These are phyloP conservation scores for Lota lota DNA, from an alignment of 2,113 vertebrate genomes.

Conservation along the genomic window DNA sequence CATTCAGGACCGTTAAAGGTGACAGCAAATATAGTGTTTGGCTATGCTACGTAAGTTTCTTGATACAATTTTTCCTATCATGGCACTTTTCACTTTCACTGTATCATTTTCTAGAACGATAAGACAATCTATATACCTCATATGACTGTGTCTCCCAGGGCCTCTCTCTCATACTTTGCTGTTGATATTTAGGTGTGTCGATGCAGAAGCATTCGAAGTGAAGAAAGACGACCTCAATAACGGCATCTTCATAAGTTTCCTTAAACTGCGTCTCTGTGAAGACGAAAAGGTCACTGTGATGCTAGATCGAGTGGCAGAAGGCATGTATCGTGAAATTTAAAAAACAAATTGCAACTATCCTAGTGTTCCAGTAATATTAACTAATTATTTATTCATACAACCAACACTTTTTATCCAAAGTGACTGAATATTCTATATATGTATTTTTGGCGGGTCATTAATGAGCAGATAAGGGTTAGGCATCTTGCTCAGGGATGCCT, in stretches of 20 bases:
- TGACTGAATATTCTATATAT: no score
- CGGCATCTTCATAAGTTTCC: slow-evolving; percentile 81
- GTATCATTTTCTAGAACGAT: neutral
- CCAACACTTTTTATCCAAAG: no score
- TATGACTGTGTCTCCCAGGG: neutral
- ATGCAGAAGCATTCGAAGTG: slow-evolving; percentile 84
- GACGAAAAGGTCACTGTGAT: slow-evolving; percentile 85
- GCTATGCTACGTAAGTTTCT: slow-evolving; percentile 82
- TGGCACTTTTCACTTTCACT: neutral
- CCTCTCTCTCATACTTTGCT: neutral
- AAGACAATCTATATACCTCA: no score
- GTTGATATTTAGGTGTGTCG: slow-evolving; percentile 70
- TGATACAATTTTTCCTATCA: neutral
- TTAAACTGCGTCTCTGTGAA: slow-evolving; percentile 79
- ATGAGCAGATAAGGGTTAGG: no score
- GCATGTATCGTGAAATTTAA: slow-evolving; percentile 45
- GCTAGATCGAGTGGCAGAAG: slow-evolving; percentile 85
- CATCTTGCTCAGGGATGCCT: no score
- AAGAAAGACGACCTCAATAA: slow-evolving; percentile 77
- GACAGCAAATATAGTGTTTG: slow-evolving; percentile 85
- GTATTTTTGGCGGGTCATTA: no score
- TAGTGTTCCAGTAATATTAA: no score
- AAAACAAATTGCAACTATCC: no score
- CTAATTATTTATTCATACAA: no score
- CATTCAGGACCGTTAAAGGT: slow-evolving; percentile 77